Conservation (phyloP, 2,797 vertebrate species). For the Falco naumanni region DNA sequence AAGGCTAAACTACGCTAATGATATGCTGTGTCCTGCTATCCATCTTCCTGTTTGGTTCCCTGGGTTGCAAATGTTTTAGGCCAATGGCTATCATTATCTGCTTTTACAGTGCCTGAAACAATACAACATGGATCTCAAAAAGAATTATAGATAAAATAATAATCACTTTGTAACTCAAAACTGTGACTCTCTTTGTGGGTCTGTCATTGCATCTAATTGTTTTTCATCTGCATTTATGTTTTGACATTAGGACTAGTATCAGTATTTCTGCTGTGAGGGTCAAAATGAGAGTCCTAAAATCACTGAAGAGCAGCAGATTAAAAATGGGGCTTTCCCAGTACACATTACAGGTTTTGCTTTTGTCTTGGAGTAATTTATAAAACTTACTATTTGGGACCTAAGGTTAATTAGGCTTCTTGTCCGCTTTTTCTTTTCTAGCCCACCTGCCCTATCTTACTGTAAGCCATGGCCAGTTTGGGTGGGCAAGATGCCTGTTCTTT, state of each 20-base stretch:
- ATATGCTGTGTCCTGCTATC: neutral
- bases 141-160: neutral
- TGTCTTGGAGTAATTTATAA: neutral
- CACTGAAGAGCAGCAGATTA: neutral
- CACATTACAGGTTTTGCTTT: neutral
- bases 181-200: neutral
- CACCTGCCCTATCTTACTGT: neutral
- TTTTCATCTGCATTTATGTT: neutral
- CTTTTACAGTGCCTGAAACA: neutral
- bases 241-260: neutral
- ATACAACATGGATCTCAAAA: neutral
- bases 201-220: neutral
- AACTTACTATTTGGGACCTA: neutral
- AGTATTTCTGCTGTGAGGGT: neutral
- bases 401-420: neutral
- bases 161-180: neutral
- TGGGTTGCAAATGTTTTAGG: neutral
- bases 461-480: neutral
- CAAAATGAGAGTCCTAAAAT: neutral
- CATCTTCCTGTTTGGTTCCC: neutral
- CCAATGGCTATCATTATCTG: neutral
- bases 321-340: neutral
- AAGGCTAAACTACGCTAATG: neutral
- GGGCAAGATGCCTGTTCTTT: neutral
- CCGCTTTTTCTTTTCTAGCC: neutral